Base-by-base conservation (phyloP, 1,140 invertebrate genomes). In the Oryzaephilus surinamensis region DNA sequence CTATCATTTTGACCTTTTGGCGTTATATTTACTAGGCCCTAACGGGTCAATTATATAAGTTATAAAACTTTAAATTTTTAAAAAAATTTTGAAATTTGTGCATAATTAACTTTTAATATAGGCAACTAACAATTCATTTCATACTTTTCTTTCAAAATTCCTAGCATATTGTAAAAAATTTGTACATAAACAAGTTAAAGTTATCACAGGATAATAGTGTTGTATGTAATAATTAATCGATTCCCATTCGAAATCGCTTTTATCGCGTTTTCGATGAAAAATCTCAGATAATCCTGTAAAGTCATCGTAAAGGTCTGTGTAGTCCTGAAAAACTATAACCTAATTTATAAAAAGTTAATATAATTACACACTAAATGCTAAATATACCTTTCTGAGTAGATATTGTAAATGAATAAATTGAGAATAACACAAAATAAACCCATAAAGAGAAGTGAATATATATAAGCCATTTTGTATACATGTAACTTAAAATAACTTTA, bases 221-320 rank as follows among this genome's bases (percentile, higher is more conserved):
- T 18, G 42, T 47, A 72, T 41, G 1, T 71, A 46, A 17, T 60
- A 58, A 16, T 61, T 61, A 50, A 65, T 71, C 2, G 58, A 55
- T 42, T 52, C 54, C 72, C 72, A 75, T 60, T 76, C 73, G 38
- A 63, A 48, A 57, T 76, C 73, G 3, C 66, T 57, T 21, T 54
- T 42, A 48, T 74, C 72, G 43, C 60, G 55, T 47, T 63, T 65
- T 42, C 61, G 57, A 15, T 53, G 13, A 20, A 72, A 36, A 56
- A 66, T 62, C 4, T 29, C 41, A 66, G 67, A 71, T 32, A 69
- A 69, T 17, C 42, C 28, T 8, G 29, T 27, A 44, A 60, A 60
- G 48, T 60, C 57, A 30, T 51, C 39, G 32, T 51, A 59, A 6
- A 23, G 17, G 36, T 59, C 57, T 19, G 46, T 14, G 36, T 50